phyloP scores from a whole-genome alignment of 2,113 vertebrate genomes.

The Rhodinocichla rosea region DNA sequence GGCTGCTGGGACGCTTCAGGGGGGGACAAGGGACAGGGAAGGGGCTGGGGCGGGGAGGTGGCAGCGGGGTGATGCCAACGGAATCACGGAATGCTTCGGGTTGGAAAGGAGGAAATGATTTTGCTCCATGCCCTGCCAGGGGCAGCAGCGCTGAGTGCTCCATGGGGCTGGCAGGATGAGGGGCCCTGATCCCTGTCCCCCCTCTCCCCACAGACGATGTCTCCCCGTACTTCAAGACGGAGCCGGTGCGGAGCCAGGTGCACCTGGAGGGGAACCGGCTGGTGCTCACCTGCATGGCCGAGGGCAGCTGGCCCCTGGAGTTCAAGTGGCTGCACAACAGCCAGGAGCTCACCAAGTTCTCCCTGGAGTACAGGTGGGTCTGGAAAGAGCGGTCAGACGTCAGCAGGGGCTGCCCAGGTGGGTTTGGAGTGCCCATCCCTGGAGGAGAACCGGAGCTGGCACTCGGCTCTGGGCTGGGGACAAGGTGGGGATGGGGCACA shows the following conservation, averaged over 20 bases:
- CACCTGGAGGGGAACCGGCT: conserved; percentile 96
- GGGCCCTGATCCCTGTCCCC: neutral
- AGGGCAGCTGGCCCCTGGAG: conserved; percentile 98
- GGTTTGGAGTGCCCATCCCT: neutral
- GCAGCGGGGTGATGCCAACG: accelerated
- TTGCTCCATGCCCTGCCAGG: no score
- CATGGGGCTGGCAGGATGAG: accelerated
- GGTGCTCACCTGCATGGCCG: conserved; percentile 98
- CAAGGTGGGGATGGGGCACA: accelerated
- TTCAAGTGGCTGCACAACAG: conserved; percentile 97
- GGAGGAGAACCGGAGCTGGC: neutral
- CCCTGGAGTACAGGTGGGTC: conserved; percentile 91
- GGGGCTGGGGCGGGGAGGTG: neutral
- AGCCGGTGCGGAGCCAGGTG: conserved; percentile 90
- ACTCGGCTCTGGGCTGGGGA: neutral
- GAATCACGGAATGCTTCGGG: accelerated
- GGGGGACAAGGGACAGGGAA: neutral
- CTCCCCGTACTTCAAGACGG: conserved; percentile 96
- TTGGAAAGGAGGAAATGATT: accelerated
- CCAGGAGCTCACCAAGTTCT: conserved; percentile 92
- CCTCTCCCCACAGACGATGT: conserved; percentile 83
- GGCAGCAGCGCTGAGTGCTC: accelerated
- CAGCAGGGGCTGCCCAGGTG: accelerated
- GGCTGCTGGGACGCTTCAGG: neutral
- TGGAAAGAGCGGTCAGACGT: accelerated